phyloP scores from a whole-genome alignment of 2,113 vertebrate genomes.

The Tricholaema leucomelas region DNA sequence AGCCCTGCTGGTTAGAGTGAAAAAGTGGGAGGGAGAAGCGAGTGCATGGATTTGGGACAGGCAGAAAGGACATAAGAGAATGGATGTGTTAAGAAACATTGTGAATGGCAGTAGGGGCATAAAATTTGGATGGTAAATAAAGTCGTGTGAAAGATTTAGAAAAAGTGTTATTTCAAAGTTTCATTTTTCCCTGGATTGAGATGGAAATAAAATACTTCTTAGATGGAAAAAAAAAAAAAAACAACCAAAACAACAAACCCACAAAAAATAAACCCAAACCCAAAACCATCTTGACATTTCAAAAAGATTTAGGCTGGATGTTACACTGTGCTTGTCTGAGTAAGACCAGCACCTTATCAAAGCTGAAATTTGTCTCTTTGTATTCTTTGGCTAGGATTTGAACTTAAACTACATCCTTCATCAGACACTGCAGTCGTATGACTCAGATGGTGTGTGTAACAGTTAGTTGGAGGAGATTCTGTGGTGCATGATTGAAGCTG shows the following conservation, averaged over 20 bases:
- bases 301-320: neutral
- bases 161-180: neutral
- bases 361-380: neutral
- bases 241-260: too few relatives aligned
- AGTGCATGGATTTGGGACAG: neutral
- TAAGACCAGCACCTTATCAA: accelerated
- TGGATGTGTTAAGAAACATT: neutral
- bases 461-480: neutral
- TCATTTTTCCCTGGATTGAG: neutral
- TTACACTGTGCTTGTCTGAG: neutral
- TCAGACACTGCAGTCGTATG: neutral
- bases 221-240: neutral
- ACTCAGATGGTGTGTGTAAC: neutral
- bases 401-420: neutral
- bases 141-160: neutral
- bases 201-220: neutral
- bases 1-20: neutral
- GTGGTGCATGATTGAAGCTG: neutral
- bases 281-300: neutral
- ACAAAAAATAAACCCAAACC: too few relatives aligned
- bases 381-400: neutral
- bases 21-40: neutral
- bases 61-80: neutral
- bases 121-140: neutral
- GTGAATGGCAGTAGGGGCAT: too few relatives aligned